These are phyloP conservation scores for Paralichthys olivaceus DNA, from an alignment of 2,113 vertebrate species.

Conservation along the genomic window DNA sequence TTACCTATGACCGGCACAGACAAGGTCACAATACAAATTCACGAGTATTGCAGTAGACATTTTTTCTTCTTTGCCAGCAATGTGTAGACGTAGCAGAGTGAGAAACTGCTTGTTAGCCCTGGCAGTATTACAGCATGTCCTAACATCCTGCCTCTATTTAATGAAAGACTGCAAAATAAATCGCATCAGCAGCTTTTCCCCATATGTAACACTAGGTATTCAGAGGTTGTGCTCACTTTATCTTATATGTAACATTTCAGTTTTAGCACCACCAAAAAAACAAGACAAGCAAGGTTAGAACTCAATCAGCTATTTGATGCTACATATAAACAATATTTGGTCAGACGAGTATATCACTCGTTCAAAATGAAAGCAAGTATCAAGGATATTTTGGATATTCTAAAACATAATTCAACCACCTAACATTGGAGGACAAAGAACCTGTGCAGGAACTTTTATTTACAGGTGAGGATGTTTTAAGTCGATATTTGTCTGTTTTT, in stretches of 20 bases:
- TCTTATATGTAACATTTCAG: neutral
- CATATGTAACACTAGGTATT: neutral
- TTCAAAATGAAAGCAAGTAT: too few species aligned
- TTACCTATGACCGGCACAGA: slow-evolving; percentile 49
- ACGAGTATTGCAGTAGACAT: neutral
- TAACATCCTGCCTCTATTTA: slow-evolving; percentile 17
- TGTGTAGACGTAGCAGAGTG: slow-evolving; percentile 13
- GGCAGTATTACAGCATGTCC: slow-evolving; percentile 19
- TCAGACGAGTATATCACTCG: too few species aligned
- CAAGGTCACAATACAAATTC: slow-evolving; percentile 62
- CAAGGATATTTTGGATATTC: too few species aligned
- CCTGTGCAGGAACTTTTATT: too few species aligned
- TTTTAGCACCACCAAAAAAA: neutral
- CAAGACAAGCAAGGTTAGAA: neutral
- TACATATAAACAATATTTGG: too few species aligned
- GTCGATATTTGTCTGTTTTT: too few species aligned
- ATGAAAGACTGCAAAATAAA: slow-evolving; percentile 23
- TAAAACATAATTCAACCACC: too few species aligned
- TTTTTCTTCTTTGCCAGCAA: slow-evolving; percentile 43
- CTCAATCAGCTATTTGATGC: too few species aligned
- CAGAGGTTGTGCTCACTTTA: neutral
- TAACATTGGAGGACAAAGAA: too few species aligned
- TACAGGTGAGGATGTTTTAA: too few species aligned
- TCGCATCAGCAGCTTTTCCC: slow-evolving; percentile 4
- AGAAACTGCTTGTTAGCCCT: slow-evolving; percentile 36